These are phyloP conservation scores for Catostomus latipinnis DNA, from an alignment of 2,797 vertebrate species.

Conservation along the genomic window DNA sequence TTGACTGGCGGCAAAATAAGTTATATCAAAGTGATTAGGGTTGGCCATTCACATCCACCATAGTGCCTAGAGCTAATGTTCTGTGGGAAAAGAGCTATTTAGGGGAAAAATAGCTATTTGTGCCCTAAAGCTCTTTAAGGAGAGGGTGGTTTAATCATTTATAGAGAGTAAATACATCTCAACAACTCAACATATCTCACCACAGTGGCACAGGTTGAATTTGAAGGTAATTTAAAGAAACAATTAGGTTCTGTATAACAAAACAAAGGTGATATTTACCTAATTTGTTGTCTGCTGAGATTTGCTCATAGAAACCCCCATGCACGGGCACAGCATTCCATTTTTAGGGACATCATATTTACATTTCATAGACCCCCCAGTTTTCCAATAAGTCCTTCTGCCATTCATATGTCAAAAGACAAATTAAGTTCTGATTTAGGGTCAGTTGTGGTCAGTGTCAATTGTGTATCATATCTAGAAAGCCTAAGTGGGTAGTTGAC, in stretches of 20 bases:
- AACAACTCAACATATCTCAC: constrained; percentile 42
- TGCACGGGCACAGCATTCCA: neutral
- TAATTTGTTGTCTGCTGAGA: neutral
- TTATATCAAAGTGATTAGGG: constrained; percentile 52
- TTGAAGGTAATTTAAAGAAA: neutral
- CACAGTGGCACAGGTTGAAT: neutral
- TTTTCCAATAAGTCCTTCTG: constrained; percentile 4
- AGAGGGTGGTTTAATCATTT: constrained; percentile 58
- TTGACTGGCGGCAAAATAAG: constrained; percentile 48
- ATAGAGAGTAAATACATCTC: constrained; percentile 39
- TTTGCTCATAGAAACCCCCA: neutral
- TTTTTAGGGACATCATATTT: neutral
- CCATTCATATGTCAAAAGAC: neutral
- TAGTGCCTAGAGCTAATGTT: constrained; percentile 52
- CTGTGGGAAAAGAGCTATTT: constrained; percentile 34
- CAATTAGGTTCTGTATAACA: neutral
- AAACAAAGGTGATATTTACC: neutral
- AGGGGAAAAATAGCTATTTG: constrained; percentile 28
- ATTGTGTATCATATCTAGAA: neutral
- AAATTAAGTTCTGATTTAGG: neutral
- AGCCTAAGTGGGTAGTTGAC: neutral
- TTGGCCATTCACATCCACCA: constrained; percentile 49
- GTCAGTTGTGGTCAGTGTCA: neutral
- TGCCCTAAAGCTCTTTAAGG: constrained; percentile 43
- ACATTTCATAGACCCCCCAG: too few species aligned